Base-by-base conservation (phyloP, 2,797 vertebrate species). In the Nannoperca australis region DNA sequence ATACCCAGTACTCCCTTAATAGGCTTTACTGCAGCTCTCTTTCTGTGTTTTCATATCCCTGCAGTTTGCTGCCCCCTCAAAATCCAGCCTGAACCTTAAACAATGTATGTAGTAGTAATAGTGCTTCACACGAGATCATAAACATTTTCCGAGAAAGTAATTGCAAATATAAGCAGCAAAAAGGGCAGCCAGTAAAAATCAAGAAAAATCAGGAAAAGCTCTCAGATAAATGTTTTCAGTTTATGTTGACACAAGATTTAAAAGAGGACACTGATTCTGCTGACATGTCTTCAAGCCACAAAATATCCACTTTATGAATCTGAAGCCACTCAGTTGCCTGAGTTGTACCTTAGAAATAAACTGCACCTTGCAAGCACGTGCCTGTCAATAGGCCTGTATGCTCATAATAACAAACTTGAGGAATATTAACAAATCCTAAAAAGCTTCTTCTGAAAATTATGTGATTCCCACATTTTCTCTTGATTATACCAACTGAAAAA, bases 271-370 rank as follows among this genome's bases (percentile, higher is more conserved):
- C 36, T 38, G 36, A 38, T 38, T 38, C 36, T 11, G 7, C 36
- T 38, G 36, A 38, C 9, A 9, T 10, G 36, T 38, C 10, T 2
- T 38, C 36, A 38, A 10, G 36, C 36, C 36, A 11, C 10, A n/a
- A 79, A 65, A 84, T 81, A 62, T 71, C 11, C 69, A 47, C 17
- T 24, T n/a, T 67, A 10, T 38, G 27, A 81, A 65, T 34, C 7
- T 44, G 61, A 65, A 62, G 38, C 20, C 7, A 1, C 20, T 54
- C 17, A 32, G 14, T 54, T 14, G 20, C 51, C 49, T 58, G 44
- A 51, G 24, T 27, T 27, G 24, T 24, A 27, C 22, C 53, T 20
- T 45, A 24, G 22, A 44, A 61, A 59, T 63, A 54, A 73, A 34
- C 38, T 14, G 18, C 45, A 63, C 68, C 30, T 40, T 50, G 44